Base-by-base conservation (phyloP, 2,888 invertebrate genomes). In the Stratiomys singularior region DNA sequence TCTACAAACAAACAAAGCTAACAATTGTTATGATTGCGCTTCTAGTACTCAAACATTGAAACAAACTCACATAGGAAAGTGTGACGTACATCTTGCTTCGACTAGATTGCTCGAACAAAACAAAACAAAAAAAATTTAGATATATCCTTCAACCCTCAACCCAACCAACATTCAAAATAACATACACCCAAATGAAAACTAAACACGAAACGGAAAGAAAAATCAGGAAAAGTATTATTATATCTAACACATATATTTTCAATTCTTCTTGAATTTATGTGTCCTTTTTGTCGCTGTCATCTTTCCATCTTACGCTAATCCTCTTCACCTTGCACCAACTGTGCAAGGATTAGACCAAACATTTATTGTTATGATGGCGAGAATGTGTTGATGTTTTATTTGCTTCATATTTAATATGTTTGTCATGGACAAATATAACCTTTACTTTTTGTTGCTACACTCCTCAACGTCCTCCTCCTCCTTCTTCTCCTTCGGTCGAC, bases 351-450 rank as follows among this genome's bases (percentile, higher is more conserved):
- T 71, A 46, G 47, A 37, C 69, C 69, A 7, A 71, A 71, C 47
- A 71, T 71, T 71, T 18, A 27, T n/a, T n/a, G 37, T 25, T 52
- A 18, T 52, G 15, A 13, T 52, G 18, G 52, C 52, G 9, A 37
- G 37, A 9, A 37, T 37, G 52, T 52, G 52, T 15, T 28, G 23
- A n/a, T 15, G n/a, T 47, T 44, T 27, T 71, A 47, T 71, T 71
- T 71, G 69, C 52, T 71, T 47, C 47, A 46, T 71, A 71, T 47
- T 71, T 71, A 71, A 47, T 46, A 71, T 47, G 47, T 71, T 71
- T 71, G 47, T 71, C 30, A 25, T 47, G 69, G 27, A 25, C 52
- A 71, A 71, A 71, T 71, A 64, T 64, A 64, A 64, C 64, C 64
- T 64, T 64, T 64, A 28, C 64, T 64, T 15, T 15, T 64, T 64